Evolutionary conservation across 2,797 vertebrate genomes (phyloP).

Genomic region (Sternotherus odoratus): DNA sequence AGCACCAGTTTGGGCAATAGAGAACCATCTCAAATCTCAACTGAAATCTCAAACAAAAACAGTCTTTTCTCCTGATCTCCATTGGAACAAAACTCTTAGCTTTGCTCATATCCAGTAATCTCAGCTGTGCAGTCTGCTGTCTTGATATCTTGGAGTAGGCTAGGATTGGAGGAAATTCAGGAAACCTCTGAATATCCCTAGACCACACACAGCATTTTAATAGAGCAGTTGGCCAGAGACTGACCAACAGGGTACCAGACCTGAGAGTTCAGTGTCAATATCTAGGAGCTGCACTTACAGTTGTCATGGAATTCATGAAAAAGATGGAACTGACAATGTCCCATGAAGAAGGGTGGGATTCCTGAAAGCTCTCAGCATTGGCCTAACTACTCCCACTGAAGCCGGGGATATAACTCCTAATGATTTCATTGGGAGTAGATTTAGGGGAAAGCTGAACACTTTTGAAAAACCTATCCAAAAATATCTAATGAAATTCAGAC

Average conservation of each 20-base stretch:
- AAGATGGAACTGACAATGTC: accelerated
- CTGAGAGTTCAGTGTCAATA: background rate
- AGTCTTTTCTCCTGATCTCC: constrained; percentile 32
- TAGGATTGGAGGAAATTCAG: background rate
- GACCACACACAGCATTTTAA: accelerated
- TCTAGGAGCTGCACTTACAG: background rate
- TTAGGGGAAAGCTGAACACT: background rate
- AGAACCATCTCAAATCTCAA: background rate
- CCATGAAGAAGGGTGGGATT: background rate
- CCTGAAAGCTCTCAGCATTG: background rate
- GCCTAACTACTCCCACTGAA: background rate
- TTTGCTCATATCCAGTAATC: constrained; percentile 42
- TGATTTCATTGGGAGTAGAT: background rate
- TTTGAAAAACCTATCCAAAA: background rate
- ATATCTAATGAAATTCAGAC: background rate
- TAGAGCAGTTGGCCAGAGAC: accelerated
- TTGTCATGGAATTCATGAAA: background rate
- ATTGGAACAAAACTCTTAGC: constrained; percentile 24
- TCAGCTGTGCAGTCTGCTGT: background rate
- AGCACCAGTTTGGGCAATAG: accelerated
- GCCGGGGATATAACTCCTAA: background rate
- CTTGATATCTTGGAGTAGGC: background rate
- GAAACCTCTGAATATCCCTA: background rate
- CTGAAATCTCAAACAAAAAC: background rate
- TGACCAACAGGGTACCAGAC: background rate